phyloP scores from a whole-genome alignment of 2,113 vertebrate species.

The Riparia riparia region DNA sequence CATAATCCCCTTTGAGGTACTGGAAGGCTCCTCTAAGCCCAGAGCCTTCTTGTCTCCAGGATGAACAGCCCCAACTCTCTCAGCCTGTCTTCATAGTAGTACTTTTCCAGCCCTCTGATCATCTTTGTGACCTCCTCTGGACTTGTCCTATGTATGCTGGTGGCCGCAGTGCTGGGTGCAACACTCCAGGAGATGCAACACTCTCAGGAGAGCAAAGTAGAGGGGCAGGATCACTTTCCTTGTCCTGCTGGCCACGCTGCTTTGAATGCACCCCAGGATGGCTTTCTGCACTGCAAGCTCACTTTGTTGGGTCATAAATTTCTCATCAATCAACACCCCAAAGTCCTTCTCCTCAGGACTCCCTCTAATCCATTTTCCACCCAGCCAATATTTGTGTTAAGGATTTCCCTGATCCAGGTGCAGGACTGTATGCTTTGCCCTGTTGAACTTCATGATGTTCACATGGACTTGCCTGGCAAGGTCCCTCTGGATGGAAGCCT shows the following conservation, averaged over 20 bases:
- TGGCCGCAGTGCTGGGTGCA: no score
- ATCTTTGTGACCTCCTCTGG: rapidly evolving
- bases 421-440: not conserved
- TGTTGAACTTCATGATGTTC: not conserved
- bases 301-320: not conserved
- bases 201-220: not conserved
- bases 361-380: not conserved
- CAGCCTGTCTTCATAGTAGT: not conserved
- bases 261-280: not conserved
- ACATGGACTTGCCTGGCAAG: not conserved
- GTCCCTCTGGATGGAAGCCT: not conserved
- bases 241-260: rapidly evolving
- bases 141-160: not conserved
- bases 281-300: not conserved
- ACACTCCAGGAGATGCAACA: no score
- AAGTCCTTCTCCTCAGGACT: not conserved
- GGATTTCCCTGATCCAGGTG: not conserved
- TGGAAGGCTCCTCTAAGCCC: not conserved
- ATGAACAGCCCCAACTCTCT: not conserved
- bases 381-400: rapidly evolving
- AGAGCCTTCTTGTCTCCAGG: not conserved
- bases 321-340: not conserved
- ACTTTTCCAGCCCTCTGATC: not conserved
- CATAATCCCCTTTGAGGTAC: not conserved
- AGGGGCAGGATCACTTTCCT: not conserved